Conservation (phyloP, 1,140 invertebrate genomes). For the Leptinotarsa lineolata region DNA sequence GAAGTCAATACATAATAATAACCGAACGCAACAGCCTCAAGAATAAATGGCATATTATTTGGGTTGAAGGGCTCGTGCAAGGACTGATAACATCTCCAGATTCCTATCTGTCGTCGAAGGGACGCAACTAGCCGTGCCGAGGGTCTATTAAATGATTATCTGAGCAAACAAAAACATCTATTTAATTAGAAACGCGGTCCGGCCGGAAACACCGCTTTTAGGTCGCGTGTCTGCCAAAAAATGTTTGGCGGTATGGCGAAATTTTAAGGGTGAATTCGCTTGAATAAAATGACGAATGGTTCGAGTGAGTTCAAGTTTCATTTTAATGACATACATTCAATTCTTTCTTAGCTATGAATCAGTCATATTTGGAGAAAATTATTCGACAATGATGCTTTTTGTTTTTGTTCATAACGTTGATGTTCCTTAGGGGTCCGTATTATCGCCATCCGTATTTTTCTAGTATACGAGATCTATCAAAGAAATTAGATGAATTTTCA, state of each 20-base stretch:
- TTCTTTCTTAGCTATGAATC: too few species aligned
- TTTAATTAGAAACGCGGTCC: conserved; percentile 54
- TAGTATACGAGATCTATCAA: too few species aligned
- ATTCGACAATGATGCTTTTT: too few species aligned
- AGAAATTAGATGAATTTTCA: too few species aligned
- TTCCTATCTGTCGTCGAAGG: conserved; percentile 47
- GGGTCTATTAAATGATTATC: conserved; percentile 58
- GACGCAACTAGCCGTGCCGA: conserved; percentile 50
- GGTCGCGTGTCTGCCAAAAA: conserved; percentile 44
- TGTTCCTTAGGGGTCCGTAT: too few species aligned
- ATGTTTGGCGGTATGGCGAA: background rate
- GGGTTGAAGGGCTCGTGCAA: conserved; percentile 42
- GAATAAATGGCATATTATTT: conserved; percentile 35
- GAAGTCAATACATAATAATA: conserved; percentile 12
- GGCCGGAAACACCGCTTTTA: conserved; percentile 51
- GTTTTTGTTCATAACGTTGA: too few species aligned
- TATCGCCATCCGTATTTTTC: too few species aligned
- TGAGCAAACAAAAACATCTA: conserved; percentile 59
- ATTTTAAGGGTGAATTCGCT: background rate
- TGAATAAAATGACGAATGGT: too few species aligned
- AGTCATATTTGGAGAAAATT: too few species aligned
- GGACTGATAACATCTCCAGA: conserved; percentile 41
- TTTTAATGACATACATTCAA: too few species aligned
- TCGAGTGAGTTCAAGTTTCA: too few species aligned
- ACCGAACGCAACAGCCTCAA: conserved; percentile 19